Evolutionary conservation across 2,113 vertebrate species (phyloP).

Genomic region (Cavia aperea): DNA sequence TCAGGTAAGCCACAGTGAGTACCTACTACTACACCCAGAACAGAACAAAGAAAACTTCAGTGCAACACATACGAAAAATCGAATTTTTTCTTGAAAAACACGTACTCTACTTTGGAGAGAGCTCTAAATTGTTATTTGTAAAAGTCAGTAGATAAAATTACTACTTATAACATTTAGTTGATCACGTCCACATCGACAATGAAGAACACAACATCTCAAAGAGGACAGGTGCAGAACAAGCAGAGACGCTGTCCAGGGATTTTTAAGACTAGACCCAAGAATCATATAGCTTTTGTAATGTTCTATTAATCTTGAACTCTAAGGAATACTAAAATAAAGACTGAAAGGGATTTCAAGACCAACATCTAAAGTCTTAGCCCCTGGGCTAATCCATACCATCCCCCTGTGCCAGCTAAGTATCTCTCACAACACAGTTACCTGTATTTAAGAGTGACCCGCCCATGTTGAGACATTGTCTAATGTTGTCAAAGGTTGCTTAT

Average conservation of each 20-base stretch:
- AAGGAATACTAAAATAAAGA: not conserved
- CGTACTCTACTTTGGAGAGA: not conserved
- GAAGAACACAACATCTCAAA: not conserved
- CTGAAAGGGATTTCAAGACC: not conserved
- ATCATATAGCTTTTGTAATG: not conserved
- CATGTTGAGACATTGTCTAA: not conserved
- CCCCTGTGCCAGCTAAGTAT: not conserved
- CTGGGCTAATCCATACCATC: not conserved
- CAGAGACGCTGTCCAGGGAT: not conserved
- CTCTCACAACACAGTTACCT: not conserved
- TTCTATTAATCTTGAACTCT: not conserved
- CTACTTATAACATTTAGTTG: not conserved
- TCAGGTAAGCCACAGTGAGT: conserved; percentile 13
- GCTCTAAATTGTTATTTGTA: not conserved
- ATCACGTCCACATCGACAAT: not conserved
- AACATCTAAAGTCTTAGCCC: not conserved
- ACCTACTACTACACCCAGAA: not conserved
- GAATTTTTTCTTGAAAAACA: not conserved
- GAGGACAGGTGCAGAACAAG: not conserved
- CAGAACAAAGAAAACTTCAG: not conserved
- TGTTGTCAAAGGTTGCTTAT: not conserved
- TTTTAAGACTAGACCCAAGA: not conserved
- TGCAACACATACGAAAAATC: not conserved
- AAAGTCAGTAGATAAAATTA: not conserved
- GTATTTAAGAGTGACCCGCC: not conserved